Base-by-base conservation (phyloP, 1,140 invertebrate species). In the Calliphora vicina region DNA sequence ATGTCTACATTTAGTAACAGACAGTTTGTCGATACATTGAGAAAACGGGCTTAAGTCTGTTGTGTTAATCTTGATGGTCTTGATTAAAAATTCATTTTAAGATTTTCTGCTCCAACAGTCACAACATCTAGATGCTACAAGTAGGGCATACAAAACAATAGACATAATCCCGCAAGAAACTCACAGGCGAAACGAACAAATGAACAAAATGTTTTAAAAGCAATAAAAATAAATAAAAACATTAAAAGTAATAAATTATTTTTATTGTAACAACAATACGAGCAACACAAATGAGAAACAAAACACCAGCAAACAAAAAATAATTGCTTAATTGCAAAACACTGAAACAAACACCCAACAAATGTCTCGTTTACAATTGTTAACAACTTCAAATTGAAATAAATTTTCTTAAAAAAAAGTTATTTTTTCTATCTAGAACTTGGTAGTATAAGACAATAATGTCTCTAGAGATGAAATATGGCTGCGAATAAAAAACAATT, bases 221-320 rank as follows among this genome's bases (percentile, higher is more conserved):
- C 80, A 84, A 84, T 84, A 84, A 84, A 84, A 78, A 82, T 84
- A 84, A 84, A 84, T 84, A 84, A 82, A 76, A 84, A 61, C 20
- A 27, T 67, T 23, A 78, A 78, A 76, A 61, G 83, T 29, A 82
- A 84, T 84, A 84, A 84, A 84, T 84, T 82, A 82, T 84, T 76
- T 80, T 50, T 73, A 29, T 20, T 43, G 13, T 35, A n/a, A 74
- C 17, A n/a, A 12, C 20, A 71, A 71, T 17, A 26, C 20, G 26
- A 74, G 29, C 25, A 35, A 35, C 35, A 35, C 35, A 35, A 35
- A 35, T 35, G 35, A 10, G 35, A 8, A 78, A 78, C 35, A 78
- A 43, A 12, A 78, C 23, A 78, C 9, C 9, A 78, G n/a, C 27
- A 35, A 23, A 74, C 72, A 42, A 78, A 50, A 81, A 82, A 84